Conservation (phyloP, 30 jellyfish, hydroid and myxozoan species). For the Aurelia coerulea region DNA sequence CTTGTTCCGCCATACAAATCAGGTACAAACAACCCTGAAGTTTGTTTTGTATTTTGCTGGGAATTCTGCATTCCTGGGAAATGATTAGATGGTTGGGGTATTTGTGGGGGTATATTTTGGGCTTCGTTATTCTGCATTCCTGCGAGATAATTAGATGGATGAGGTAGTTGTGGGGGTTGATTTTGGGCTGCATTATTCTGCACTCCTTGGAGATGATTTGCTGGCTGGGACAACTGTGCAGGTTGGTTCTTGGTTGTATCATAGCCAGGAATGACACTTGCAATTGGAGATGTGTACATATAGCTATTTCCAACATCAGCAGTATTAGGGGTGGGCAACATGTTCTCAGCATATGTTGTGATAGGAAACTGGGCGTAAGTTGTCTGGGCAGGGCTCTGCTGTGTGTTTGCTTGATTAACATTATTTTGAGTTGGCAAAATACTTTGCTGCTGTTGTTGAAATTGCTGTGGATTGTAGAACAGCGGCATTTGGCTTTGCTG, state of each 20-base stretch:
- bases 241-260: background rate
- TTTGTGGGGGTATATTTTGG: background rate
- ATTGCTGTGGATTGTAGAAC: slow-evolving; percentile 35
- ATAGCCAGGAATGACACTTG: slow-evolving; percentile 55
- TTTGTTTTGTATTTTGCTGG: slow-evolving; percentile 15
- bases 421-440: background rate
- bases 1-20: slow-evolving; percentile 53
- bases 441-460: background rate
- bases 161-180: no score
- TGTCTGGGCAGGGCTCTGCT: background rate
- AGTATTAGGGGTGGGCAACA: background rate
- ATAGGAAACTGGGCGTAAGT: background rate
- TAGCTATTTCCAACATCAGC: slow-evolving; percentile 56
- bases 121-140: no score
- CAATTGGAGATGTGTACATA: slow-evolving; percentile 63
- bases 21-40: slow-evolving; percentile 62
- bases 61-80: no score
- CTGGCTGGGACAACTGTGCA: background rate
- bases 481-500: slow-evolving; percentile 31
- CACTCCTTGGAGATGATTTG: no score
- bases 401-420: background rate
- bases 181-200: no score
- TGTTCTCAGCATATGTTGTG: background rate
- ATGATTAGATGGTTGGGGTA: background rate
- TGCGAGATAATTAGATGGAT: no score